Percentiles rank a stretch among this genome's conserved stretches.
Conservation (phyloP, 2,113 vertebrate genomes). For the Paratilapia polleni region DNA sequence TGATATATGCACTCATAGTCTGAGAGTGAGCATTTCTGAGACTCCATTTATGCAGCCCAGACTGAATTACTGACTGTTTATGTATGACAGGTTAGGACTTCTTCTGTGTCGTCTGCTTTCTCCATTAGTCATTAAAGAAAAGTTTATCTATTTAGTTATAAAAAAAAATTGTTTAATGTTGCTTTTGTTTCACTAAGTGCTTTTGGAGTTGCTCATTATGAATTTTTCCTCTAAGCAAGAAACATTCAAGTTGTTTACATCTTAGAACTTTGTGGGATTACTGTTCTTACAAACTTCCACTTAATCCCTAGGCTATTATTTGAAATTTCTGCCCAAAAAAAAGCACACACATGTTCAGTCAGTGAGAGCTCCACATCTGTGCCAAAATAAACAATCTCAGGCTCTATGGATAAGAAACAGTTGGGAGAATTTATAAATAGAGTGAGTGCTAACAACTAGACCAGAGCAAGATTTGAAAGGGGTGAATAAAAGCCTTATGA, state of each 20-base stretch:
- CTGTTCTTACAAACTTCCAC: neutral
- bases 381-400: neutral
- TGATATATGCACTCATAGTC: constrained; percentile 46
- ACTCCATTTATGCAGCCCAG: constrained; percentile 38
- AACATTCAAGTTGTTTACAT: neutral
- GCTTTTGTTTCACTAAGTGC: too few species aligned
- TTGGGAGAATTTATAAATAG: neutral
- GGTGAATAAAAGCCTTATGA: too few species aligned
- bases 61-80: neutral
- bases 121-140: neutral
- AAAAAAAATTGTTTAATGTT: too few species aligned
- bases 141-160: neutral
- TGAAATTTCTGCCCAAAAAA: neutral
- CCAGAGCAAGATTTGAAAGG: too few species aligned
- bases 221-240: neutral
- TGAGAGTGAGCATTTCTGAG: constrained; percentile 33
- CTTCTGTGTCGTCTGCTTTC: neutral
- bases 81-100: neutral
- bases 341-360: accelerated
- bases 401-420: neutral
- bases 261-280: neutral
- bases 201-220: accelerated
- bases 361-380: neutral
- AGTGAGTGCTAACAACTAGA: too few species aligned
- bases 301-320: neutral